A percentile compares a stretch with the other conserved stretches of the same genome.
phyloP scores from a whole-genome alignment of 2,797 vertebrate species.

The Enteromius afrohamiltoni region DNA sequence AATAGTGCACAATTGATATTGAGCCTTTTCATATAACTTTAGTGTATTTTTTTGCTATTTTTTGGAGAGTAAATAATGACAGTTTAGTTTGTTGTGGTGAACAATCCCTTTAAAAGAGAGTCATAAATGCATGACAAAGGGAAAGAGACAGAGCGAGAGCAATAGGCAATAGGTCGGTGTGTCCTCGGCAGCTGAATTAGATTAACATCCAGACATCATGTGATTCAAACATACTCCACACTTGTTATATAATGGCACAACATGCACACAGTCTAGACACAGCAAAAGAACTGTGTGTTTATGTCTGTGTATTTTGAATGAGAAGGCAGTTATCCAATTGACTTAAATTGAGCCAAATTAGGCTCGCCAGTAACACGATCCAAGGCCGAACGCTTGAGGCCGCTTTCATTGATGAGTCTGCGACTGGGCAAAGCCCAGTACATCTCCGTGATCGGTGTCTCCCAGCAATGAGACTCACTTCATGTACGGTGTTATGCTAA shows the following conservation, averaged over 20 bases:
- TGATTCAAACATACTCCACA: conserved; percentile 42
- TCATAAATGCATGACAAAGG: neutral
- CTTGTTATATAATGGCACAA: conserved; percentile 29
- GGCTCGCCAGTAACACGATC: conserved; percentile 49
- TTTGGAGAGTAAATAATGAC: neutral
- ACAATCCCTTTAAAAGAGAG: conserved; percentile 18
- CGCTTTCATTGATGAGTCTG: conserved; percentile 49
- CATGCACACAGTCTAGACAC: conserved; percentile 36
- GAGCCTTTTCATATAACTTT: neutral
- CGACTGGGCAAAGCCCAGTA: conserved; percentile 33
- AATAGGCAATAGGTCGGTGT: conserved; percentile 43
- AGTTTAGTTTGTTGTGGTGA: neutral
- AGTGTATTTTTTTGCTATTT: neutral
- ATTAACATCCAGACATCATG: conserved; percentile 58
- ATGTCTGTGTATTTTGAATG: conserved; percentile 36
- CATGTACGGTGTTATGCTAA: neutral
- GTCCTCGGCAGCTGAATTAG: conserved; percentile 47
- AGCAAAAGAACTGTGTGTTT: conserved; percentile 30
- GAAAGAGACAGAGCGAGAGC: neutral
- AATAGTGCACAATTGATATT: neutral
- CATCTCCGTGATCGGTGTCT: conserved; percentile 37
- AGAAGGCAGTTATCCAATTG: conserved; percentile 46
- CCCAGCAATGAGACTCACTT: conserved; percentile 9
- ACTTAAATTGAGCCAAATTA: conserved; percentile 52
- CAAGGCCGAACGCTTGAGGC: conserved; percentile 34